These are phyloP conservation scores for Platichthys flesus DNA, from an alignment of 2,113 vertebrate genomes.

Conservation along the genomic window DNA sequence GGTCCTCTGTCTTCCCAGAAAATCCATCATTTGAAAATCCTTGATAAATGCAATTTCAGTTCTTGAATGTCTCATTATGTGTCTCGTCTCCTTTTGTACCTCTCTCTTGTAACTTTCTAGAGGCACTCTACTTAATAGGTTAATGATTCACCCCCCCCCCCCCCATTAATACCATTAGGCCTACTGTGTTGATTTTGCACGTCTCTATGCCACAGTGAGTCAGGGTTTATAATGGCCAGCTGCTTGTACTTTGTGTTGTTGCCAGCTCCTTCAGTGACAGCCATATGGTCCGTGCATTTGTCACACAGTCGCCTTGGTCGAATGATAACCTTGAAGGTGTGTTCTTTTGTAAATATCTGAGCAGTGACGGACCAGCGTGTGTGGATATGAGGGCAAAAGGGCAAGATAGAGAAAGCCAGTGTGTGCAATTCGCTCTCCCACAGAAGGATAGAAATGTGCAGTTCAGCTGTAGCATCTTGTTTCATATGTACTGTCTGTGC, in stretches of 20 bases:
- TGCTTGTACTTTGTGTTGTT: constrained; percentile 45
- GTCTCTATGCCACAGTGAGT: constrained; percentile 12
- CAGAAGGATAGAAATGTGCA: constrained; percentile 27
- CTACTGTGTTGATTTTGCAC: background rate
- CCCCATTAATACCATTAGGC: background rate
- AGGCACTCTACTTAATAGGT: background rate
- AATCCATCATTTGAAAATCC: no score
- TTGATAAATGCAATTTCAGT: no score
- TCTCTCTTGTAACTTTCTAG: background rate
- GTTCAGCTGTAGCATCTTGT: constrained; percentile 8
- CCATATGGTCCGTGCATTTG: constrained; percentile 64
- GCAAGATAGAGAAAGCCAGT: constrained; percentile 21
- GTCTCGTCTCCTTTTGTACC: background rate
- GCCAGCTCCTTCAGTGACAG: constrained; percentile 57
- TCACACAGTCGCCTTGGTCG: constrained; percentile 42
- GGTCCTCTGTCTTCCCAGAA: no score
- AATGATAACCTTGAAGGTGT: constrained; percentile 43
- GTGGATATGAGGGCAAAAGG: constrained; percentile 10
- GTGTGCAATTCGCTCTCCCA: constrained; percentile 13
- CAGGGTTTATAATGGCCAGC: constrained; percentile 36
- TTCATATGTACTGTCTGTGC: background rate
- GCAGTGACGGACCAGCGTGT: constrained; percentile 13
- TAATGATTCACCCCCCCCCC: background rate
- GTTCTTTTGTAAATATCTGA: constrained; percentile 42
- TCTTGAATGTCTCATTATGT: no score